Base-by-base conservation (phyloP, 2,113 vertebrate species). In the Eurypyga helias region DNA sequence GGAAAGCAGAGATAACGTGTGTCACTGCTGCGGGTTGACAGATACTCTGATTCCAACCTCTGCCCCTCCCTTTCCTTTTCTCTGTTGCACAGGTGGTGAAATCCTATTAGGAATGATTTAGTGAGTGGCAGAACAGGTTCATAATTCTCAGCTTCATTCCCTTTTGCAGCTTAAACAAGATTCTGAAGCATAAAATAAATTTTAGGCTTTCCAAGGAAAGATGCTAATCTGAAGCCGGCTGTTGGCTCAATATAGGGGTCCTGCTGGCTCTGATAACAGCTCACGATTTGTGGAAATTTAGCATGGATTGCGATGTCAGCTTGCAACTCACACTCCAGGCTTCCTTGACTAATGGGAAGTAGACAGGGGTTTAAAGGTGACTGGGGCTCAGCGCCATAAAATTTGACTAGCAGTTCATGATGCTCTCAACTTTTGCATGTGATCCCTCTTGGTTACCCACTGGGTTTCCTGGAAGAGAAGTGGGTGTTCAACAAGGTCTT, bases 251-350 rank as follows among this genome's bases (percentile, higher is more conserved):
- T 75, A 60, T 33, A 86, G 54, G 71, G 36, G 26, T 96, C 82
- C 93, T 97, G 95, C 84, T 91, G 83, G 21, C 73, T 93, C 94
- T 91, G 93, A 96, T 97, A 97, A 95, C 52, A 87, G 60, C 51
- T 87, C 34, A 18, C 51, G 78, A 43, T 78, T 94, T 96, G 69
- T 62, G 69, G 85, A 90, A 96, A 97, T 97, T 94, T 92, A 85
- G 33, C 80, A 65, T 54, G 87, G 70, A 95, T 93, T 90, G 92
- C 93, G 76, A 93, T 91, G 73, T 93, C 70, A 94, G 62, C 17
- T 94, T 84, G 58, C 49, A 86, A 66, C 55, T 88, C 10, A 14
- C n/a, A 57, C 46, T 91, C n/a, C 83, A 87, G 82, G n/a, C 51
- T 95, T 90, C 79, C 91, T 79, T 92, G 70, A 62, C 85, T 93